Conservation (phyloP, 2,113 vertebrate species). For the Dicerorhinus sumatrensis region DNA sequence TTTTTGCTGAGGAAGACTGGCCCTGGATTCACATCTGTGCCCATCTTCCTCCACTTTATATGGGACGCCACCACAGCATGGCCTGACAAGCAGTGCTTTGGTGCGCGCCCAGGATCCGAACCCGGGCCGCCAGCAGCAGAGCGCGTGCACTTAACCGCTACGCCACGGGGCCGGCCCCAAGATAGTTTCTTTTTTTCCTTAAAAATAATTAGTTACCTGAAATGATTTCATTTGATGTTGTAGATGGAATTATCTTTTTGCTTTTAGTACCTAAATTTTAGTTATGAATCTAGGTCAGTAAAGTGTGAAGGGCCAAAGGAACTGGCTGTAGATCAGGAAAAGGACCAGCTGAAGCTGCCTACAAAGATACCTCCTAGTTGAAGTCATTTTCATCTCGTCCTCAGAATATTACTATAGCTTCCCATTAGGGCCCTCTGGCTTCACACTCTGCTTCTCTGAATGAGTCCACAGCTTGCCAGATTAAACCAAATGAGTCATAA, state of each 20-base stretch:
- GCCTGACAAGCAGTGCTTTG: too few species aligned
- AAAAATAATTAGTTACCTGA: slow-evolving; percentile 9
- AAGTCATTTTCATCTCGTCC: neutral
- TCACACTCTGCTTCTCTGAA: neutral
- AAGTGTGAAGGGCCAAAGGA: neutral
- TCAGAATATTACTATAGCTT: neutral
- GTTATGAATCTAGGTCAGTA: neutral
- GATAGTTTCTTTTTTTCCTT: neutral
- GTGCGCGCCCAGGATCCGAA: too few species aligned
- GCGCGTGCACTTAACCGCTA: too few species aligned
- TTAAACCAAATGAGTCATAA: neutral
- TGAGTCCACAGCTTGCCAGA: neutral
- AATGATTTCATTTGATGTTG: neutral
- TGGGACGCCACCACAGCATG: too few species aligned
- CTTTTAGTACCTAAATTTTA: slow-evolving; percentile 18
- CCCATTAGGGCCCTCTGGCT: neutral
- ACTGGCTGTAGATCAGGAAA: neutral
- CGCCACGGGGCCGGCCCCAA: too few species aligned
- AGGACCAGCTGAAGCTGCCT: neutral
- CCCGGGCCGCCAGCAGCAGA: too few species aligned
- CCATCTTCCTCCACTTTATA: too few species aligned
- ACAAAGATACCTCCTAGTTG: neutral
- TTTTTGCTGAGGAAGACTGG: too few species aligned
- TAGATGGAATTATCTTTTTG: slow-evolving; percentile 19
- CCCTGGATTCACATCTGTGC: too few species aligned